These are phyloP conservation scores for Eupeodes latifasciatus DNA, from an alignment of 2,888 invertebrate genomes.

Conservation along the genomic window DNA sequence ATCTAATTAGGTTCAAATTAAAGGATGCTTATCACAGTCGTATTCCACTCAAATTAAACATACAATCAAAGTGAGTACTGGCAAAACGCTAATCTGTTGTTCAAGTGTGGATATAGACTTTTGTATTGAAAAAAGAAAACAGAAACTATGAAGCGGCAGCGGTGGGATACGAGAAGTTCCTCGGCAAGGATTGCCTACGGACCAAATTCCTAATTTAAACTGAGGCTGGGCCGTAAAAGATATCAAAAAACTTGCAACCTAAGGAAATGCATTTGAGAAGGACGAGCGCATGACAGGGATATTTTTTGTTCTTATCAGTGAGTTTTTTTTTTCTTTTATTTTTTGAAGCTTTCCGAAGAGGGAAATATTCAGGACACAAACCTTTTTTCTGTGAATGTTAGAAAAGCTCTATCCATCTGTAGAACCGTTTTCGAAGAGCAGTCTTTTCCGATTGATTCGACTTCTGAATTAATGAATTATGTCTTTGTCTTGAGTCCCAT, in stretches of 20 bases:
- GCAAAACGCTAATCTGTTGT: neutral
- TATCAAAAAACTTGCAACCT: conserved; percentile 49
- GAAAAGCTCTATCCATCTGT: neutral
- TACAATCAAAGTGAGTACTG: conserved; percentile 35
- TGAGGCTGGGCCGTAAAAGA: conserved; percentile 67
- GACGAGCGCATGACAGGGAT: conserved; percentile 51
- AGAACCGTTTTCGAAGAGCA: conserved; percentile 1
- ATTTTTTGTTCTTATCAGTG: conserved; percentile 52
- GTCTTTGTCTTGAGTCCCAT: neutral
- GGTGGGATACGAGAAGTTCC: conserved; percentile 64
- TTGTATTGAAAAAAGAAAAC: neutral
- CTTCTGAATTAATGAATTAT: neutral
- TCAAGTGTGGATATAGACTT: conserved; percentile 6
- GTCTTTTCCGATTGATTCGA: conserved; percentile 25
- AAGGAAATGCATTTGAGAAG: conserved; percentile 38
- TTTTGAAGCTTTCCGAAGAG: neutral
- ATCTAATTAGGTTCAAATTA: neutral
- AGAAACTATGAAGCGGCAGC: conserved; percentile 42
- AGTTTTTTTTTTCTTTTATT: too few species aligned
- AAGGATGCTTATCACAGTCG: conserved; percentile 52
- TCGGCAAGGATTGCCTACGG: conserved; percentile 66
- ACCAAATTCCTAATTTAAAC: conserved; percentile 70
- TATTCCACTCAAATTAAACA: conserved; percentile 23
- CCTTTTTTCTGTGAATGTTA: neutral
- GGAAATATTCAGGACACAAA: conserved; percentile 44